Base-by-base conservation (phyloP, 2,888 invertebrate species). In the Adelphocoris suturalis region DNA sequence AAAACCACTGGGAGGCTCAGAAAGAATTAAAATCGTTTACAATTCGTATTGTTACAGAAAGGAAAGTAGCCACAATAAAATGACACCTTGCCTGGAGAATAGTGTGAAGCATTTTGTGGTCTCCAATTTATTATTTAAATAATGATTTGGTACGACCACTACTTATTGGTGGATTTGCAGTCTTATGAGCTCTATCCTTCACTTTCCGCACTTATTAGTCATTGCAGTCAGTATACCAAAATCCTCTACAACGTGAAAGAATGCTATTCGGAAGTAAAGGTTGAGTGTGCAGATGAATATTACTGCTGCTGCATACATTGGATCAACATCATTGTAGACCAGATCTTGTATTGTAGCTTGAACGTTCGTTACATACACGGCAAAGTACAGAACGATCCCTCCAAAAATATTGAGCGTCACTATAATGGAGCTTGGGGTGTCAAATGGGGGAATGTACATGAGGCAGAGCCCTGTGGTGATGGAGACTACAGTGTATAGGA, bases 371-470 rank as follows among this genome's bases (percentile, higher is more conserved):
- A 90, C 82, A 37, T 90, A 90, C 7, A 87, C 88, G 12, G 85
- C 61, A 27, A 88, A 88, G 78, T 90, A 90, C 23, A 90, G 52
- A 9, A 90, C 27, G n/a, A 90, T 85, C 0, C 90, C 90, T 5
- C 90, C 90, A 27, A 90, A 90, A 46, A 90, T 28, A 19, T 90
- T 87, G 12, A 90, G 19, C 14, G 78, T 46, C 2, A 90, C 47
- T 27, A 81, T n/a, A n/a, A 75, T 13, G 16, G 57, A 19, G 9
- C 55, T 46, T 5, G 84, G n/a, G 3, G 46, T 46, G 14, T 80
- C 57, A 13, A 47, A n/a, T 9, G 89, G 78, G 12, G 76, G 61
- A 7, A 28, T n/a, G 46, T 61, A 23, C 0, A 89, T 12, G 46
- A 90, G 75, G 52, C 87, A 76, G 19, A 90, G 19, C 12, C 61